Evolutionary conservation across 2,797 vertebrate species (phyloP), one percentile per base, ranked within the genome.

Genomic region (Etheostoma nigrum): DNA sequence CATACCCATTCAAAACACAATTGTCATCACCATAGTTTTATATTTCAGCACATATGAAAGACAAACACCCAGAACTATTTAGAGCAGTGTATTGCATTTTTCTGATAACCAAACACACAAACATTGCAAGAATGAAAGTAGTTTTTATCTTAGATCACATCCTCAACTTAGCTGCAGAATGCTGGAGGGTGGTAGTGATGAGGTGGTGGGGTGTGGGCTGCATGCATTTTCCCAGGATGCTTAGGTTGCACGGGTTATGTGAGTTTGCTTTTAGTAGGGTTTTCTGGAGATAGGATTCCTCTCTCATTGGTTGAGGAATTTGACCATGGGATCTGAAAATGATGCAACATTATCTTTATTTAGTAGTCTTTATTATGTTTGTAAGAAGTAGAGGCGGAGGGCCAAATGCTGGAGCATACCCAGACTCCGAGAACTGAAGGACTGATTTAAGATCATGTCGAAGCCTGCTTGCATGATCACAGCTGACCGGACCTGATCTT

Each of bases 171-270:
- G 78, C 84, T 74, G 78, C 72, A 82, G 79, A 84, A 82, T 78
- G 59, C 60, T 4, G 15, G 40, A 42, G 59, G 57, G 52, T 15
- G 36, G 49, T 19, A 11, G 65, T 9, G 42, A 18, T 61, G 52
- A 42, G 40, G 42, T 9, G 44, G 27, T 4, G 36, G 67, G 36
- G 62, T 19, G 57, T 27, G 52, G 61, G 27, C 57, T 60, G 74
- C 58, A 30, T 53, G 61, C 74, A 33, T 86, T 78, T 91, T 91
- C 88, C 88, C 90, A 90, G 72, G 77, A 91, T 88, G 68, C 89
- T 59, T 48, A 65, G 60, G 48, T 71, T 76, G 68, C 45, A 27
- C 4, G 69, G 70, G 73, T 79, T 86, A 67, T 81, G 81, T 0
- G 57, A 75, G 81, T 77, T 87, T 82, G 81, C 85, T 86, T 90